phyloP scores from a whole-genome alignment of 1,140 invertebrate species.

The Steinernema feltiae region DNA sequence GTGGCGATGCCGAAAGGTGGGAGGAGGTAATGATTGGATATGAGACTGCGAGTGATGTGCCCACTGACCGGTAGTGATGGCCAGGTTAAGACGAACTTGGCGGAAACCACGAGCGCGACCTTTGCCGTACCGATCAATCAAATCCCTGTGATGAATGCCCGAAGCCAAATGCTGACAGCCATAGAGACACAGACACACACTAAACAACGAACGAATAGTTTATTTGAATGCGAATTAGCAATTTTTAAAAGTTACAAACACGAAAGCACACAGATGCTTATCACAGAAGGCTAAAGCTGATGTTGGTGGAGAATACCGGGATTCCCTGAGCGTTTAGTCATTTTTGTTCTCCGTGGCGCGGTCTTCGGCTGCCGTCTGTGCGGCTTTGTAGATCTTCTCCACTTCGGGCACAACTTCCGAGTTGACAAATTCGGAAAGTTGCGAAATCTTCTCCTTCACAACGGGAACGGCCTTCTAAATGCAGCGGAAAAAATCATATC shows the following conservation, averaged over 20 bases:
- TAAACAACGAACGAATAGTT: background rate
- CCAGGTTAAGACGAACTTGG: background rate
- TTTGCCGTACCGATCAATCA: conserved; percentile 10
- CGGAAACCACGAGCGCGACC: conserved; percentile 12
- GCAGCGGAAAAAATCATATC: background rate
- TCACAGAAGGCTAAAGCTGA: background rate
- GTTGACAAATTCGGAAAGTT: conserved; percentile 30
- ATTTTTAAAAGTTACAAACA: background rate
- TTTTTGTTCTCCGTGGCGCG: background rate
- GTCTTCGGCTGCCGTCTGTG: conserved; percentile 22
- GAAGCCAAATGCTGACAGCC: conserved; percentile 4
- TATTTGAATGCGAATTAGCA: background rate
- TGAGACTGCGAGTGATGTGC: conserved; percentile 8
- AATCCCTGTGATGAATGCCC: background rate
- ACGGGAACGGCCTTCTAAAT: background rate
- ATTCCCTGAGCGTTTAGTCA: background rate
- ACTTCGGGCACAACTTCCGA: conserved; percentile 33
- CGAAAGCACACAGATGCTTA: background rate
- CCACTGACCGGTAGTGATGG: conserved; percentile 6
- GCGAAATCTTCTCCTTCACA: conserved; percentile 21
- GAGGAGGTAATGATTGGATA: conserved; percentile 12
- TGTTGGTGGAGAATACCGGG: background rate
- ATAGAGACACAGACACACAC: background rate
- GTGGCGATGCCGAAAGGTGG: conserved; percentile 4
- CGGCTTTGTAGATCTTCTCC: conserved; percentile 39